These are phyloP conservation scores for Drosophila phalerata DNA, from an alignment of 2,888 invertebrate species.

Conservation along the genomic window DNA sequence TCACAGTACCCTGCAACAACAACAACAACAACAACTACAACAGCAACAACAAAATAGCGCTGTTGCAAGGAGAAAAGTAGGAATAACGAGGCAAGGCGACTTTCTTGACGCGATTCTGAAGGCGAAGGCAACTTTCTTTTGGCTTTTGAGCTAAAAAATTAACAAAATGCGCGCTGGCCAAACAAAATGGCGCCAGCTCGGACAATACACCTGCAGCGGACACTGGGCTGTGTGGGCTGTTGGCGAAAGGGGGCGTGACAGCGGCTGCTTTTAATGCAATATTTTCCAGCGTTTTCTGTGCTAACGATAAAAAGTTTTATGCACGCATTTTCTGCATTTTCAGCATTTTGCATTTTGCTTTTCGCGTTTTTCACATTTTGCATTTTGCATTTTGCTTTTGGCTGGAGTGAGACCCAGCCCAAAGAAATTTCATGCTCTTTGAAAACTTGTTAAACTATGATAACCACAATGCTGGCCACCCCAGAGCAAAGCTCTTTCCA, in stretches of 20 bases:
- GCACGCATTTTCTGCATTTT: constrained; percentile 76
- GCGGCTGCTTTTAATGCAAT: constrained; percentile 74
- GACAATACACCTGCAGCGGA: constrained; percentile 74
- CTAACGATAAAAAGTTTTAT: constrained; percentile 76
- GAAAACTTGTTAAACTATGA: constrained; percentile 84
- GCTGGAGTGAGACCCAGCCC: too few species aligned
- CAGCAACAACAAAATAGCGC: constrained; percentile 48
- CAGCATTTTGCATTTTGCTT: constrained; percentile 40
- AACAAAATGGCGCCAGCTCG: constrained; percentile 68
- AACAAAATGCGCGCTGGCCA: constrained; percentile 71
- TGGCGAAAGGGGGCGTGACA: background rate
- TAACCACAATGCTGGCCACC: constrained; percentile 81
- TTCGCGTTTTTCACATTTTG: constrained; percentile 37
- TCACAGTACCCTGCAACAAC: constrained; percentile 34
- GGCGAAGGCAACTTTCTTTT: constrained; percentile 63
- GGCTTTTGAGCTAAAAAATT: constrained; percentile 67
- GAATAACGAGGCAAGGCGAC: constrained; percentile 14
- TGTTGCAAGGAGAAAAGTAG: constrained; percentile 17
- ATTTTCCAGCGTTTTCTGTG: constrained; percentile 70
- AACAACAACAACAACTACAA: constrained; percentile 50
- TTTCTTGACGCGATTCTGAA: constrained; percentile 48
- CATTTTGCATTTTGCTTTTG: constrained; percentile 47
- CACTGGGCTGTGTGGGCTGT: background rate
- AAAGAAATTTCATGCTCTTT: constrained; percentile 81
- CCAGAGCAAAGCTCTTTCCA: constrained; percentile 3